phyloP scores from a whole-genome alignment of 2,113 vertebrate genomes.

The Plestiodon gilberti region DNA sequence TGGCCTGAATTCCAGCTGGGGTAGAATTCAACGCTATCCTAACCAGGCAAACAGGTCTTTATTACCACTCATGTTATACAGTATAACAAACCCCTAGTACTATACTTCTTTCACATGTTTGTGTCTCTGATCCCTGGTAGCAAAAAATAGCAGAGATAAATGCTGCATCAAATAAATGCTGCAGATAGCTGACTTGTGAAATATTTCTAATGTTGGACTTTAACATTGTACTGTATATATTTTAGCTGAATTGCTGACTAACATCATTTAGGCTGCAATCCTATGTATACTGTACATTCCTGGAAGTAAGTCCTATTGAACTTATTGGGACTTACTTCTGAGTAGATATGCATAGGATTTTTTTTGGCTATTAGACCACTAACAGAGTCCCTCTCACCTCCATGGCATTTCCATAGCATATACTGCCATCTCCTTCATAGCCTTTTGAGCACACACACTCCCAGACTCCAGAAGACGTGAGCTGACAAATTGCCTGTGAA shows the following conservation, averaged over 20 bases:
- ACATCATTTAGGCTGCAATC: neutral
- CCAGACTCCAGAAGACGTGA: slow-evolving; percentile 73
- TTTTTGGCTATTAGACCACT: neutral
- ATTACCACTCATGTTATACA: neutral
- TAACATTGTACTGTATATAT: neutral
- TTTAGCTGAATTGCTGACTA: neutral
- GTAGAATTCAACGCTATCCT: neutral
- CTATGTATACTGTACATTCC: too few species aligned
- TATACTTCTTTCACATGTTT: neutral
- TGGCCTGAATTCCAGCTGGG: neutral
- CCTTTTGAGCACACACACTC: slow-evolving; percentile 85
- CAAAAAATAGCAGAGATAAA: neutral
- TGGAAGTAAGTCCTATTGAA: too few species aligned
- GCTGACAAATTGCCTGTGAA: slow-evolving; percentile 78
- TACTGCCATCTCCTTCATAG: slow-evolving; percentile 81
- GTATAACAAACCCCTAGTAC: neutral
- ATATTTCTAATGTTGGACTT: neutral
- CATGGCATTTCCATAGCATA: slow-evolving; percentile 85
- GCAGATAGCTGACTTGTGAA: neutral
- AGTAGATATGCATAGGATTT: neutral
- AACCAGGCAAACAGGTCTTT: neutral
- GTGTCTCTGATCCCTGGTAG: neutral
- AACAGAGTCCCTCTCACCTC: slow-evolving; percentile 73
- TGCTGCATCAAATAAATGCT: neutral
- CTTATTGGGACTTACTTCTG: too few species aligned